Evolutionary conservation across 2,113 vertebrate species (phyloP), one percentile per base, ranked within the genome.

Genomic region (Nymphicus hollandicus): DNA sequence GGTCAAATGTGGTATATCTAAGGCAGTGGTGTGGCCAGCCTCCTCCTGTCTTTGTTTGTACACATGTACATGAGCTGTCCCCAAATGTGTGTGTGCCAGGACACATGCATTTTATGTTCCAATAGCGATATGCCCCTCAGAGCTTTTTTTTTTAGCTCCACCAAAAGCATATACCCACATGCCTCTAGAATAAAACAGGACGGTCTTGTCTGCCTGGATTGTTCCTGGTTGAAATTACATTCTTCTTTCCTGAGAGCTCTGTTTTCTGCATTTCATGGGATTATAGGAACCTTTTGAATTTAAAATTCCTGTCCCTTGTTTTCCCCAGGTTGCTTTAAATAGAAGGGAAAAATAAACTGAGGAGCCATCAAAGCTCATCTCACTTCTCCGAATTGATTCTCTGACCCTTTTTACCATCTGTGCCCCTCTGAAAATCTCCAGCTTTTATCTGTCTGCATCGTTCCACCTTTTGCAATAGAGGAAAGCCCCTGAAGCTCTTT

Each of bases 221-320:
- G 44, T 61, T 91, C 22, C 44, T 68, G 77, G 65, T 20, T 81
- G 78, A 86, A 81, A 96, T 93, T 89, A 78, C 73, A 60, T 93
- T 78, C 17, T 68, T 73, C 35, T 84, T 87, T 78, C 46, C 79
- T 80, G 12, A 33, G 41, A 61, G n/a, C 56, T 93, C 37, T 53
- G 8, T 39, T 93, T 85, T 88, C 33, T 86, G 22, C 35, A 11
- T 55, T 81, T 92, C 35, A 71, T 88, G 81, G 44, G 55, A 74
- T 86, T 91, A 78, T 1, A 2, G 52, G 15, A 91, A 86, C 27
- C 14, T 89, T 89, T 71, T 68, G 39, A 64, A 72, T 88, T 91
- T 86, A 84, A 91, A 92, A 89, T 86, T 77, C 39, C 77, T 41
- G 27, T 66, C 60, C 64, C 31, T 84, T 86, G 37, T 79, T 95